Conservation (phyloP, 2,113 vertebrate genomes). For the Tachysurus fulvidraco region DNA sequence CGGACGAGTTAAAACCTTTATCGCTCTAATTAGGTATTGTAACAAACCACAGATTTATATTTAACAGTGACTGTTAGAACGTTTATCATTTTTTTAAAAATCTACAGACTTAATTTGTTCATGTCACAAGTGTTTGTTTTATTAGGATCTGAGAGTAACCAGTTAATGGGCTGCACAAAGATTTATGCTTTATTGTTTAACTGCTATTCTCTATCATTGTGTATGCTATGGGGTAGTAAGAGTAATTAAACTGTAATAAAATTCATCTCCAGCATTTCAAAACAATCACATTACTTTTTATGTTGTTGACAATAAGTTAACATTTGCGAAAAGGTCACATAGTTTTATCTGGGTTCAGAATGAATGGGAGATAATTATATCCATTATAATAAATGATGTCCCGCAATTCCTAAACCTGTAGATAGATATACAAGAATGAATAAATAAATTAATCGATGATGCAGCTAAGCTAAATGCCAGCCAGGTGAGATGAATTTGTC, state of each 20-base stretch:
- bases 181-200: not conserved
- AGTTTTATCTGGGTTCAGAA: not conserved
- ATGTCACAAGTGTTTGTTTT: not conserved
- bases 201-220: not conserved
- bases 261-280: too few relatives aligned
- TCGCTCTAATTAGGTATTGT: not conserved
- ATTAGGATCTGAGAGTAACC: not conserved
- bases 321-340: not conserved
- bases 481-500: not conserved
- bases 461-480: not conserved
- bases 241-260: constrained; percentile 12
- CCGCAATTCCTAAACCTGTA: not conserved
- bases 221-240: not conserved
- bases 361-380: too few relatives aligned
- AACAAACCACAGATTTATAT: not conserved
- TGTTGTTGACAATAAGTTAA: not conserved
- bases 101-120: not conserved
- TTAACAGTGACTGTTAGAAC: not conserved
- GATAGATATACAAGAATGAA: not conserved
- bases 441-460: not conserved
- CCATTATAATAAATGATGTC: not conserved
- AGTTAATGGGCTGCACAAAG: not conserved
- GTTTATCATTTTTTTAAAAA: not conserved
- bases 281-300: not conserved
- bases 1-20: not conserved